Evolutionary conservation across 2,113 vertebrate species (phyloP).

Genomic region (Oreochromis tanganicae): DNA sequence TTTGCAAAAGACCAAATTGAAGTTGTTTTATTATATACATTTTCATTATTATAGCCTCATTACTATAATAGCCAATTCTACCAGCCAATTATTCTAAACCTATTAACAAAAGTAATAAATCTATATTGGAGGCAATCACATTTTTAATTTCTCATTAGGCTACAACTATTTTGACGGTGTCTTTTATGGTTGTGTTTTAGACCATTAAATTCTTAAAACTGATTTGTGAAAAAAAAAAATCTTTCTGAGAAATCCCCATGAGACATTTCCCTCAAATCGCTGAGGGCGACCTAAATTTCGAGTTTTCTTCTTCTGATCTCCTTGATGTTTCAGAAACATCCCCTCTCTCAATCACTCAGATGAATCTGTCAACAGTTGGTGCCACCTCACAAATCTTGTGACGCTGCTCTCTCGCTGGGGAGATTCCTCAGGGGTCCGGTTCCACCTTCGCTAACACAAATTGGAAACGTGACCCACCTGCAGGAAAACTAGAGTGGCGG

Average conservation of each 20-base stretch:
- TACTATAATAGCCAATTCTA: not conserved
- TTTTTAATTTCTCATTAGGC: not conserved
- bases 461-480: constrained; percentile 54
- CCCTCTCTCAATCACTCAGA: constrained; percentile 1
- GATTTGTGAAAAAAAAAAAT: not conserved
- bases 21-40: not conserved
- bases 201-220: not conserved
- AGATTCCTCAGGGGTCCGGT: constrained; percentile 49
- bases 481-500: constrained; percentile 22
- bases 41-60: not conserved
- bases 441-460: constrained; percentile 50
- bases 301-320: not conserved
- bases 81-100: not conserved
- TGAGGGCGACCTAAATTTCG: not conserved
- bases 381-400: constrained; percentile 28
- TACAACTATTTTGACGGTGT: not conserved
- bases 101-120: not conserved
- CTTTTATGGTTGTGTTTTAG: not conserved
- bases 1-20: not conserved
- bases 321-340: not conserved
- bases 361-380: constrained; percentile 50
- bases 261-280: not conserved
- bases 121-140: not conserved
- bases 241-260: not conserved
- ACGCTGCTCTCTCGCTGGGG: not conserved